These are phyloP conservation scores for Elachura formosa DNA, from an alignment of 2,113 vertebrate species.

Conservation along the genomic window DNA sequence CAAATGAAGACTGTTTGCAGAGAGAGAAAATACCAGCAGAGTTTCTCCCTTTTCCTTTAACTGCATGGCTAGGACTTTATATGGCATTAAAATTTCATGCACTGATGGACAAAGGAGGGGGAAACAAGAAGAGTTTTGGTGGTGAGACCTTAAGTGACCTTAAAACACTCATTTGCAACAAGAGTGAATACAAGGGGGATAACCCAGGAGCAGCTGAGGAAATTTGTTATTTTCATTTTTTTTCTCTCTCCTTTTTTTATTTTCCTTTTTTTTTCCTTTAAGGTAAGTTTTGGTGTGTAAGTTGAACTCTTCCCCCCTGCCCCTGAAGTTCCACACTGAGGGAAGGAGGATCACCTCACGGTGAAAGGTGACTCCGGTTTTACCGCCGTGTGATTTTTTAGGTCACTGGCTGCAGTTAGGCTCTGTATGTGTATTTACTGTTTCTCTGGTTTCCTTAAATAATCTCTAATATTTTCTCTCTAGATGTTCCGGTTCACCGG, in stretches of 20 bases:
- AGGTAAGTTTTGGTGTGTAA: slow-evolving; percentile 78
- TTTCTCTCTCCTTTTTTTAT: slow-evolving; percentile 24
- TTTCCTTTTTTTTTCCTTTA: slow-evolving; percentile 58
- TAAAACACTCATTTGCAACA: background rate
- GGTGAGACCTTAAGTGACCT: background rate
- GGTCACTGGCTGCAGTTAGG: slow-evolving; percentile 66
- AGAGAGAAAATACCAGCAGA: slow-evolving; percentile 75
- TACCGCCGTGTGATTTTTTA: slow-evolving; percentile 62
- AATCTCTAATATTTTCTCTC: slow-evolving; percentile 70
- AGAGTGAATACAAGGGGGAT: slow-evolving; percentile 56
- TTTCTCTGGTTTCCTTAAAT: slow-evolving; percentile 73
- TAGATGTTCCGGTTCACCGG: slow-evolving; percentile 96
- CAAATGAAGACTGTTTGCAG: slow-evolving; percentile 68
- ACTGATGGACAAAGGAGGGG: slow-evolving; percentile 69
- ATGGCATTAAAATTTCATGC: slow-evolving; percentile 81
- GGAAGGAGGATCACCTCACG: slow-evolving; percentile 66
- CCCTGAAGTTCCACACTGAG: slow-evolving; percentile 75
- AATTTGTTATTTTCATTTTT: slow-evolving; percentile 67
- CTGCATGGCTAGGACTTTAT: slow-evolving; percentile 71
- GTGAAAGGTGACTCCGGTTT: slow-evolving; percentile 60
- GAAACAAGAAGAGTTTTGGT: slow-evolving; percentile 39
- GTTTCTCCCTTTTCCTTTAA: slow-evolving; percentile 74
- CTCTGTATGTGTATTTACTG: slow-evolving; percentile 68
- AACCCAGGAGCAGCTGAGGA: slow-evolving; percentile 79
- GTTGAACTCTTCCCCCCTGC: slow-evolving; percentile 65